phyloP scores from a whole-genome alignment of 1,140 invertebrate species.

The Bradysia coprophila region DNA sequence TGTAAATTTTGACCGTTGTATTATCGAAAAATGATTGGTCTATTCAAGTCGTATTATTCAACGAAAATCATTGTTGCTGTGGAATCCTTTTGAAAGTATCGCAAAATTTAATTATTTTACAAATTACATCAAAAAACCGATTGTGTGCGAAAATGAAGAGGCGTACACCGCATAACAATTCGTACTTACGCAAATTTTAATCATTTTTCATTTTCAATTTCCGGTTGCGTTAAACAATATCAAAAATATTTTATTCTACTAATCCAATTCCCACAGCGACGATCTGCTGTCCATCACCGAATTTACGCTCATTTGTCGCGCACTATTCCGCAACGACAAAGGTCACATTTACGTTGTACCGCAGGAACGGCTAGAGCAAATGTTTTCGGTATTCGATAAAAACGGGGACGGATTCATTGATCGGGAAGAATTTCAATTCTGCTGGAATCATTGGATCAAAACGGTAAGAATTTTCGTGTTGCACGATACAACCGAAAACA shows the following conservation, averaged over 20 bases:
- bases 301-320: slow-evolving; percentile 63
- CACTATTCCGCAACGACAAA: slow-evolving; percentile 67
- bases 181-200: no score
- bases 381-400: slow-evolving; percentile 61
- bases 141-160: no score
- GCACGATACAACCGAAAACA: neutral
- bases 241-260: no score
- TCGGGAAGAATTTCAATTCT: slow-evolving; percentile 61
- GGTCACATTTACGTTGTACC: slow-evolving; percentile 69
- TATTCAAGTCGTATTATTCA: no score
- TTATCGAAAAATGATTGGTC: no score
- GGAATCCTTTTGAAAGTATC: no score
- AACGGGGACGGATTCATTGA: slow-evolving; percentile 64
- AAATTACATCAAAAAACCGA: no score
- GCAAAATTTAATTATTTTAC: neutral
- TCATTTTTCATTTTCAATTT: no score
- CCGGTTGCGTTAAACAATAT: neutral
- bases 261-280: no score
- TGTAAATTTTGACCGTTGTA: no score
- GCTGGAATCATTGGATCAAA: slow-evolving; percentile 76
- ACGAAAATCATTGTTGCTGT: no score
- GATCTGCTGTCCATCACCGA: slow-evolving; percentile 57
- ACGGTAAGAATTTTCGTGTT: slow-evolving; percentile 31
- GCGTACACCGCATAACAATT: no score
- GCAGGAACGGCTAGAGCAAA: slow-evolving; percentile 47